Evolutionary conservation across 1,140 invertebrate species (phyloP), one percentile per base, ranked within the genome.

Genomic region (Pseudoatta argentina): DNA sequence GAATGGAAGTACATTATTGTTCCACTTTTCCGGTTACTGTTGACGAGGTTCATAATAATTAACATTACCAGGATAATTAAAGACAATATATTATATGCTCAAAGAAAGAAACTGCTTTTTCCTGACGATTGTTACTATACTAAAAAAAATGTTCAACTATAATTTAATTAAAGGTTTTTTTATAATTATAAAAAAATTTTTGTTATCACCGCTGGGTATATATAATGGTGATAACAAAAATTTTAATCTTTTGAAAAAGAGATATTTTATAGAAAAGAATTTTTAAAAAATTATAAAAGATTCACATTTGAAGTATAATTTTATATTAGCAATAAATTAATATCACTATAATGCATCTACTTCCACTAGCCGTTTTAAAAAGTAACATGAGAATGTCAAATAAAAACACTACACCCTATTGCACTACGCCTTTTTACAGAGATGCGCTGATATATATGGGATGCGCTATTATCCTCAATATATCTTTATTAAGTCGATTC

Each of bases 381-480:
- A 75, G 69, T 69, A 57, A 18, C 39, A 27, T 24, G 57, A 44
- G 57, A 44, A 59, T 39, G 44, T 82, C 48, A 86, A 89, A 86
- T 48, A 69, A 81, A 85, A 75, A 48, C 55, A 63, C 83, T 89
- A 89, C 77, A 83, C 86, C 21, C 39, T 90, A 90, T 90, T 90
- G 89, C 89, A 90, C 89, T 90, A 89, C 88, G 83, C 89, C 85
- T 87, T 87, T 89, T 89, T 89, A 89, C 86, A 90, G 71, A 86
- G 81, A 87, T 44, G 64, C 87, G 39, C 77, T 48, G 48, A 81
- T 59, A 81, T 30, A 55, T 81, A 57, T 14, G 30, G 7, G 21
- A 72, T 12, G 24, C 61, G 48, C 21, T 78, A 57, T 53, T 61
- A 63, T 51, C 30, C 53, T 53, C 34, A 48, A 71, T 79, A 73